phyloP scores from a whole-genome alignment of 2,797 vertebrate genomes.

The Poeciliopsis paucimaculata region DNA sequence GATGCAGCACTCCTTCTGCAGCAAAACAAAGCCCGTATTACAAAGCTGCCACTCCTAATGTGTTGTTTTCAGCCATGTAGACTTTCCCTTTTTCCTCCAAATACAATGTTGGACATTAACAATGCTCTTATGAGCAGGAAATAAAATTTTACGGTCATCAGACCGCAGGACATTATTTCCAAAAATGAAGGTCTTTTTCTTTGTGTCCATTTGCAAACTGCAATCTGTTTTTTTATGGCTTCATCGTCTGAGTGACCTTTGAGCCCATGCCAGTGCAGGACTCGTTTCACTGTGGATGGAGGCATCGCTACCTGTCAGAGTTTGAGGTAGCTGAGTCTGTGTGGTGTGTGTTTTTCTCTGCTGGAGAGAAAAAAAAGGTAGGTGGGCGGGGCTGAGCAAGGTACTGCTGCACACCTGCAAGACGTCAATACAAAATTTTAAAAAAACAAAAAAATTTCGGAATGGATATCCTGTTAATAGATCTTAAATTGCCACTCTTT shows the following conservation, averaged over 20 bases:
- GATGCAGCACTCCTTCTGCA: not conserved
- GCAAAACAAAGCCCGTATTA: not conserved
- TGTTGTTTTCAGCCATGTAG: not conserved
- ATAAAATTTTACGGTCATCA: not conserved
- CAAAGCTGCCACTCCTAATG: not conserved
- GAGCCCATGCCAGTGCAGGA: not conserved
- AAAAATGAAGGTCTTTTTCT: not conserved
- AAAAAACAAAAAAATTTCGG: too few relatives aligned
- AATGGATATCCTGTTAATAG: too few relatives aligned
- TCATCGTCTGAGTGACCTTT: not conserved
- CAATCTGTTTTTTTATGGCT: not conserved
- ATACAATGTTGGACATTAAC: not conserved
- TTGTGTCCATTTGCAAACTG: not conserved
- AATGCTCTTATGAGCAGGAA: not conserved
- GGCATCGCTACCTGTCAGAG: not conserved
- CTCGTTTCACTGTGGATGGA: not conserved
- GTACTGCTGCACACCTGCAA: not conserved
- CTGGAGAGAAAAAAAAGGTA: too few relatives aligned
- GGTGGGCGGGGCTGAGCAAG: not conserved
- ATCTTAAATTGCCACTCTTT: too few relatives aligned
- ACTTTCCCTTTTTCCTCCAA: not conserved
- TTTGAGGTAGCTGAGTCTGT: not conserved
- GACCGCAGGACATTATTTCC: not conserved
- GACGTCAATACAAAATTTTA: not conserved
- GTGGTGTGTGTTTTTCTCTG: too few relatives aligned